Base-by-base conservation (phyloP, 2,888 invertebrate genomes). In the Apantesis nais region DNA sequence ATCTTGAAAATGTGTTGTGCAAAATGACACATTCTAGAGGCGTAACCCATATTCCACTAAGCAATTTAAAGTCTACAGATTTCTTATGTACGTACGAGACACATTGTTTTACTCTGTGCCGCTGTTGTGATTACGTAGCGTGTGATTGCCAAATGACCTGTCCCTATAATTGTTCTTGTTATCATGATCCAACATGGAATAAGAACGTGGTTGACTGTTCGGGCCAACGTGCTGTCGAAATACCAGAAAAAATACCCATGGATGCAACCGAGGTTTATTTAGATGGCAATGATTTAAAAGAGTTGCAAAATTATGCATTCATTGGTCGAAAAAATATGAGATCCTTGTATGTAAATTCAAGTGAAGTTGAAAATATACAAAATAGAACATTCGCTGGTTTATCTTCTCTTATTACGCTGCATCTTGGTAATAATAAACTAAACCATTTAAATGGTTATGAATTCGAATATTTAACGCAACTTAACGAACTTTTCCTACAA, bases 81-180 rank as follows among this genome's bases (percentile, higher is more conserved):
- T 99, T 99, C 90, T 96, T 99, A 77, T 99, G 99, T 90, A 97
- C 97, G 72, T 99, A 99, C 91, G 97, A 98, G 87, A 97, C 97
- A 11, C 98, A 99, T 90, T 99, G 99, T 92, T 99, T 99, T 85
- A 97, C 98, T 44, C 95, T 98, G 48, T 99, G 99, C 90, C 98
- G 98, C 86, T 99, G 99, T 90, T 99, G 99, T 90, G 99, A 99
- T 89, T 99, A 98, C 89, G 98, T 98, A 86, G 98, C 98, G 60
- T 99, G 99, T 89, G 99, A 99, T 93, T 99, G 99, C 93, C 98
- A 99, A 95, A 98, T 99, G 98, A 98, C 98, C 74, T 99, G 99
- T 86, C 99, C 99, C 14, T 96, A 96, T 84, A 98, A 98, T 89
- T 99, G 99, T 92, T 97, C 97, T 78, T 99, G 99, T 91, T 99